phyloP scores from a whole-genome alignment of 2,113 vertebrate genomes.

The Amblyornis subalaris region DNA sequence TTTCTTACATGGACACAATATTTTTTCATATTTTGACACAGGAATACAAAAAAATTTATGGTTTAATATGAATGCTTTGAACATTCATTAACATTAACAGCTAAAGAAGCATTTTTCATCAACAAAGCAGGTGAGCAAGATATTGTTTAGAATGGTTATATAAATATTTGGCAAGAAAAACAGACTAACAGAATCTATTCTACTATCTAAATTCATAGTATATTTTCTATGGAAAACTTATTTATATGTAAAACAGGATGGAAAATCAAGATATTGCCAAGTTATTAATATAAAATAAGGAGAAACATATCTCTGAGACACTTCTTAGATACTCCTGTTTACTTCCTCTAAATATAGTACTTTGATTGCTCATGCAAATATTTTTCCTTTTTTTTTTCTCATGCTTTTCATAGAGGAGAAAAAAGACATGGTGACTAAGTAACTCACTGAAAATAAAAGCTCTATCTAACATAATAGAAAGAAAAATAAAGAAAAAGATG shows the following conservation, averaged over 20 bases:
- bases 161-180: neutral
- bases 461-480: neutral
- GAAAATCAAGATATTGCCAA: neutral
- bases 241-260: neutral
- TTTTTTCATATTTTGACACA: neutral
- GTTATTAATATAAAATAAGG: neutral
- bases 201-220: neutral
- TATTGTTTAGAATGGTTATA: neutral
- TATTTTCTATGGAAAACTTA: neutral
- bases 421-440: neutral
- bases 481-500: neutral
- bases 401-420: neutral
- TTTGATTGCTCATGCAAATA: neutral
- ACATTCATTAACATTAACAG: neutral
- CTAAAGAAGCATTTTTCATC: neutral
- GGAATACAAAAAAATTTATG: neutral
- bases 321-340: neutral
- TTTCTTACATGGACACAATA: neutral
- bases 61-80: neutral
- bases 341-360: neutral
- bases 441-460: neutral
- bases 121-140: neutral
- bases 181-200: neutral
- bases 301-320: neutral
- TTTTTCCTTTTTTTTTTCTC: neutral